Percentiles rank a stretch among this genome's conserved stretches.
Conservation (phyloP, 1,140 invertebrate species). For the Druon quercuslanigerum region DNA sequence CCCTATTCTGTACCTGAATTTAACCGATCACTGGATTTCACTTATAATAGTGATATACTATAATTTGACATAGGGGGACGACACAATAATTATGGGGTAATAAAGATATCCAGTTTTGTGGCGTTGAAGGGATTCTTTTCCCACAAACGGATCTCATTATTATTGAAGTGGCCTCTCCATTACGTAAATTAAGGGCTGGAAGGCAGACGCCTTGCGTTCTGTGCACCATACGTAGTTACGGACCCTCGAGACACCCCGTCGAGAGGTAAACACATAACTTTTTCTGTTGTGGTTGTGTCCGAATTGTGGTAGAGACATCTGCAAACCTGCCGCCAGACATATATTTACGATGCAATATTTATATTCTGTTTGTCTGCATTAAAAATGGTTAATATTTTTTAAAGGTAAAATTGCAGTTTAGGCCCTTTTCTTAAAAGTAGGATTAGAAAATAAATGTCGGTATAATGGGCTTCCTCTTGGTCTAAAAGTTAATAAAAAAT, state of each 20-base stretch:
- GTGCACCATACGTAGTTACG: not conserved
- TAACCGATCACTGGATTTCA: too few relatives aligned
- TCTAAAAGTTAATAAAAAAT: too few relatives aligned
- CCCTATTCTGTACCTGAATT: too few relatives aligned
- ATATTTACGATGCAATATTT: not conserved
- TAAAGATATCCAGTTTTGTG: not conserved
- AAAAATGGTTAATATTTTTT: too few relatives aligned
- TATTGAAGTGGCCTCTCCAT: not conserved
- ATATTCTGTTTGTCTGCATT: too few relatives aligned
- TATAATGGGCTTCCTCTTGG: too few relatives aligned
- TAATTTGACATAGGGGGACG: not conserved
- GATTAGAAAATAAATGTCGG: too few relatives aligned
- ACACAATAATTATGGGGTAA: not conserved
- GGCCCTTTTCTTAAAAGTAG: too few relatives aligned
- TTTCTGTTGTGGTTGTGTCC: not conserved
- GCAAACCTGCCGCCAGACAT: not conserved
- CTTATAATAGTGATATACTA: too few relatives aligned
- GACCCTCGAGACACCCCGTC: conserved; percentile 18
- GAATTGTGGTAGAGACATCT: conserved; percentile 9
- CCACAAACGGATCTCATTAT: conserved; percentile 18
- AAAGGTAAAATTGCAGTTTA: too few relatives aligned
- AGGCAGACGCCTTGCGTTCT: too few relatives aligned
- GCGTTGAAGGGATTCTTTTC: not conserved
- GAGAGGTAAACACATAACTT: not conserved
- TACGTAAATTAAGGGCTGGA: not conserved